Base-by-base conservation (phyloP, 2,888 invertebrate genomes). In the Dioctria linearis region DNA sequence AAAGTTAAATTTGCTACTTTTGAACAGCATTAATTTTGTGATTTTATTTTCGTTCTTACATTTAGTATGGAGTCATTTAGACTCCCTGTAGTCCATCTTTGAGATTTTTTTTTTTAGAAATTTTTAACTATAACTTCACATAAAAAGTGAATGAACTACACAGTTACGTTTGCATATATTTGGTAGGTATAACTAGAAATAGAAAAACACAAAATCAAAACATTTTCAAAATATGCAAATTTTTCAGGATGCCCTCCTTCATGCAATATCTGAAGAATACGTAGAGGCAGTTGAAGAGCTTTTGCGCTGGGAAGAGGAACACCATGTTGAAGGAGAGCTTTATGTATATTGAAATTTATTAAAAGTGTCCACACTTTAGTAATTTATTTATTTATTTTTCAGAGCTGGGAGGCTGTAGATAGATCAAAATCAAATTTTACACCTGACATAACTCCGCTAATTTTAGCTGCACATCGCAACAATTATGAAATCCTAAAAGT, bases 231-330 rank as follows among this genome's bases (percentile, higher is more conserved):
- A 25, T 25, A 25, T 25, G 25, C 1, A 25, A 25, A 25, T 25
- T 25, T 25, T 73, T 83, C 85, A 96, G 92, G 98, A 98, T 90
- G 94, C 96, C 25, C 90, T 98, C 65, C 91, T 99, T 49, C 98
- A 98, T 88, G 98, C 99, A 78, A 98, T 99, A 86, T 97, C 96
- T 87, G 98, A 99, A 89, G 98, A 99, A 87, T 99, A 98, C 87
- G 98, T 99, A 79, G 98, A 99, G 89, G 98, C 97, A 0, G 98
- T 98, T 4, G 98, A 99, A 89, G 90, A 98, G 67, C 91, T 99
- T 11, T 90, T 99, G 82, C 94, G 95, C 85, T 96, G 97, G 93
- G 96, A 97, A 88, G 97, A 97, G 87, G 92, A 92, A 4, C 91
- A 93, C 85, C 96, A 96, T 85, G 91, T 92, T 63, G 90, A 91